phyloP scores from a whole-genome alignment of 1,140 invertebrate genomes.

The Bemisia tabaci region DNA sequence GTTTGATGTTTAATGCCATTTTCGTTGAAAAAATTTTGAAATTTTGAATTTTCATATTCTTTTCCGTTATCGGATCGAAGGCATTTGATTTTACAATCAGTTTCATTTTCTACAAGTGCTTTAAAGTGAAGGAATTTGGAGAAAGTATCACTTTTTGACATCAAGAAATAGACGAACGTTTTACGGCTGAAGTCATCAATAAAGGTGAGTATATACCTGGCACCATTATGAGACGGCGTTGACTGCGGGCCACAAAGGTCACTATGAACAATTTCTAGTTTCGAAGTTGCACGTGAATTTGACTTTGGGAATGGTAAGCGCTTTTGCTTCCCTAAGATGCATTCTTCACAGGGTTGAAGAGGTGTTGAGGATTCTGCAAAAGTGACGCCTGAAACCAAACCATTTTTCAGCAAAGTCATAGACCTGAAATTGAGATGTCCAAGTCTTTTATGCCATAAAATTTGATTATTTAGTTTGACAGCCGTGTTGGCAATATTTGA shows the following conservation, averaged over 20 bases:
- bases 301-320: neutral
- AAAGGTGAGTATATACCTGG: slow-evolving; percentile 31
- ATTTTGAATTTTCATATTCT: neutral
- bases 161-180: neutral
- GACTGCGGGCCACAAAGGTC: slow-evolving; percentile 34
- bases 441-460: neutral
- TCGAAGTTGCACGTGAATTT: neutral
- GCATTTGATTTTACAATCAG: neutral
- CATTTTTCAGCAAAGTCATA: neutral
- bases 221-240: slow-evolving; percentile 25
- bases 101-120: neutral
- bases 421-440: neutral
- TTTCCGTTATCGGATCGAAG: neutral
- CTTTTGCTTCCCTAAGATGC: neutral
- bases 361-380: neutral
- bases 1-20: slow-evolving; percentile 4
- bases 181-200: slow-evolving; percentile 30
- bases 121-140: neutral
- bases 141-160: neutral
- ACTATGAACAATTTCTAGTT: slow-evolving; percentile 15
- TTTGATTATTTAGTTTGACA: neutral
- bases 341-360: neutral
- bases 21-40: neutral
- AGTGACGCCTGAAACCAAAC: neutral
- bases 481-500: neutral